Base-by-base conservation (phyloP, 2,113 vertebrate species). In the Oenanthe melanoleuca region DNA sequence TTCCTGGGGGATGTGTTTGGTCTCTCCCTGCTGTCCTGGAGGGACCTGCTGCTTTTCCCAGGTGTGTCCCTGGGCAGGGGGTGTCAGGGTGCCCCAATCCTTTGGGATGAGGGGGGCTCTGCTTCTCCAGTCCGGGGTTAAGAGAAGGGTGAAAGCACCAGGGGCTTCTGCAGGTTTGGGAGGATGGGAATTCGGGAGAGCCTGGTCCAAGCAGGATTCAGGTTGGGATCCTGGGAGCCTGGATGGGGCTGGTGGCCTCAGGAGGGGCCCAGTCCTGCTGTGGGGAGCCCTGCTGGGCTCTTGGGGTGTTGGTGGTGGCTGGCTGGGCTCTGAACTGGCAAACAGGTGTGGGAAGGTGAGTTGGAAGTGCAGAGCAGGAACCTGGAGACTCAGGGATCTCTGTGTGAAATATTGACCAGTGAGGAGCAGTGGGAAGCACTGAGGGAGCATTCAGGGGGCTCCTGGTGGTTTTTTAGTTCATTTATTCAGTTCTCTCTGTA, bases 211-310 rank as follows among this genome's bases (percentile, higher is more conserved):
- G 72, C 53, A 12, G 52, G 45, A 78, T 42, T 80, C 17, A 5
- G 40, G 60, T 6, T 57, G 55, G 60, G 60, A 26, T 72, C 5
- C 34, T 55, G 69, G 14, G 34, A 21, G 42, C 1, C 42, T n/a
- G 69, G 49, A 18, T 34, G 57, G 55, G 69, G 69, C 28, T 45
- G 80, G 33, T 37, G 81, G 29, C 7, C 1, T 26, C 6, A 6
- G 49, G 50, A 47, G 16, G 29, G 44, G 26, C 1, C 1, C 19
- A 2, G 11, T 23, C 12, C 37, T 29, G 65, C 74, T 85, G 2
- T 53, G 59, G 72, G 72, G 40, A 8, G 2, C 63, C 0, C 0
- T n/a, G 1, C 9, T 0, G 7, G 10, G 2, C 24, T 17, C 0
- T 6, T 8, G 3, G 57, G 33, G 63, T 1, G 57, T 7, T 67